Evolutionary conservation across 2,797 vertebrate genomes (phyloP).

Genomic region (Intellagama lesueurii): DNA sequence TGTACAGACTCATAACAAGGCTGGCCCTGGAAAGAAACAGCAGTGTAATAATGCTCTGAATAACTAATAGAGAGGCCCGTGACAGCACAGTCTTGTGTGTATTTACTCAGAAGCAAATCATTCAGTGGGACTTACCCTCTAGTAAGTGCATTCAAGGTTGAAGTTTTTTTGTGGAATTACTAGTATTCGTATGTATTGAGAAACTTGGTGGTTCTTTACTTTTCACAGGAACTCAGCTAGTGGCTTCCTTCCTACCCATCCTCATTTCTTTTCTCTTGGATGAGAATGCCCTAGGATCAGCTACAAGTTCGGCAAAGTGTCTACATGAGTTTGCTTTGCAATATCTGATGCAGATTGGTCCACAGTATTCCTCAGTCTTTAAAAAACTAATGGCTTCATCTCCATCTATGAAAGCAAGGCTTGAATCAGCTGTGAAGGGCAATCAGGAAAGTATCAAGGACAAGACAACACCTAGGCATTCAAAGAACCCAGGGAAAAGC

Average conservation of each 20-base stretch:
- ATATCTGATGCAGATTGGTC: conserved; percentile 90
- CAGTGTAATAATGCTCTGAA: not conserved
- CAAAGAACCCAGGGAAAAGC: conserved; percentile 78
- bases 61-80: not conserved
- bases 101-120: not conserved
- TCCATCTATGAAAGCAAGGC: conserved; percentile 88
- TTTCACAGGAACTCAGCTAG: conserved; percentile 83
- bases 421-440: conserved; percentile 90
- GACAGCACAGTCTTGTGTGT: not conserved
- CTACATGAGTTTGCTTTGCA: conserved; percentile 90
- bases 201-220: conserved; percentile 31
- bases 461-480: conserved; percentile 75
- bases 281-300: conserved; percentile 87
- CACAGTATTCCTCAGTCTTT: conserved; percentile 86
- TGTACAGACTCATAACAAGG: not conserved
- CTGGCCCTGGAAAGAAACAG: not conserved
- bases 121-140: not conserved
- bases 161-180: not conserved
- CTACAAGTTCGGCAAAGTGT: conserved; percentile 77
- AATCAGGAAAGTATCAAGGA: conserved; percentile 87
- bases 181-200: not conserved
- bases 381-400: conserved; percentile 86
- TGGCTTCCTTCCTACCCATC: conserved; percentile 85
- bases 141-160: not conserved
- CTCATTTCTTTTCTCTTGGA: conserved; percentile 94